These are phyloP conservation scores for Hippolais icterina DNA, from an alignment of 2,113 vertebrate species.

Conservation along the genomic window DNA sequence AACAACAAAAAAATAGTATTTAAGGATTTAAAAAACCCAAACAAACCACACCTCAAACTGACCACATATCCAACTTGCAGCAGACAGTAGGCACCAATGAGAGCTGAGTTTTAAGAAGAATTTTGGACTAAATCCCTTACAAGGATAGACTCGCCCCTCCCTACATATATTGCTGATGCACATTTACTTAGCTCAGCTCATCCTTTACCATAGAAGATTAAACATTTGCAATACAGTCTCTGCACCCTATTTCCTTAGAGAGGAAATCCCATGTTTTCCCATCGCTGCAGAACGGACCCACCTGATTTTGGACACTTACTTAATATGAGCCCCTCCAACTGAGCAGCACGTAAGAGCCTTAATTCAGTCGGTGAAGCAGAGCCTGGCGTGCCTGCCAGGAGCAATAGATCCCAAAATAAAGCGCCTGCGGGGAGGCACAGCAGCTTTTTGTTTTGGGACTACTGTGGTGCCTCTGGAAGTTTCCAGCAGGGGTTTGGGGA, in stretches of 20 bases:
- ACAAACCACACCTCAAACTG: not conserved
- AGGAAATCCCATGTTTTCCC: not conserved
- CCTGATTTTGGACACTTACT: not conserved
- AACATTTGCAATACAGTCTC: not conserved
- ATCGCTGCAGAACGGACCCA: not conserved
- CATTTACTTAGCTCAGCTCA: not conserved
- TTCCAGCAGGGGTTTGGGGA: not conserved
- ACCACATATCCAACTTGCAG: not conserved
- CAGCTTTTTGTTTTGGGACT: not conserved
- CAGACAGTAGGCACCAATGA: not conserved
- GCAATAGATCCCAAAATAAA: not conserved
- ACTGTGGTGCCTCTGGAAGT: not conserved
- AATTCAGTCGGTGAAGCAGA: not conserved
- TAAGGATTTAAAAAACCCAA: not conserved
- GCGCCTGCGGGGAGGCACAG: not conserved
- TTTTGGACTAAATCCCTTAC: not conserved
- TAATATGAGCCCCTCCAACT: not conserved
- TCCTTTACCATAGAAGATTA: not conserved
- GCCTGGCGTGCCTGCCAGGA: not conserved
- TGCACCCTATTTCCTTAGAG: not conserved
- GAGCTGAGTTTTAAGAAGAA: not conserved
- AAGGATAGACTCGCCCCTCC: not conserved
- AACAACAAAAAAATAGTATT: not conserved
- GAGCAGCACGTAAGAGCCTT: not conserved
- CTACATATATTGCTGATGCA: rapidly evolving